Evolutionary conservation across 2,113 vertebrate genomes (phyloP).

Genomic region (Patagioenas fasciata): DNA sequence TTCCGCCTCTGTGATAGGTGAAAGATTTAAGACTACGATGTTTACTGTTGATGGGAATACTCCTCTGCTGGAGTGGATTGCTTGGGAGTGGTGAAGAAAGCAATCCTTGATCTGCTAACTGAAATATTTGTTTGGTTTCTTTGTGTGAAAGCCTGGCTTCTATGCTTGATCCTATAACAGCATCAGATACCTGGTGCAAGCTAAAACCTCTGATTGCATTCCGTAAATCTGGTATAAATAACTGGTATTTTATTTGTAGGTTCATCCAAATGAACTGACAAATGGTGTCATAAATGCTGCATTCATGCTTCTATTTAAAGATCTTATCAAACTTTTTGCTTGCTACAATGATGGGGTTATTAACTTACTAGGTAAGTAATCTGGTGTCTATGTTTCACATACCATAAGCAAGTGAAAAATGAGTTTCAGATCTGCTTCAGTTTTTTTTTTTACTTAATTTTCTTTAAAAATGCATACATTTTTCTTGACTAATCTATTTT

Average conservation of each 20-base stretch:
- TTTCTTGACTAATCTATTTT: not conserved
- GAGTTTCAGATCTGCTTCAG: not conserved
- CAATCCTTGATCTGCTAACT: not conserved
- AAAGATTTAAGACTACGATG: not conserved
- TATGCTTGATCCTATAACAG: not conserved
- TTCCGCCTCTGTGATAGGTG: not conserved
- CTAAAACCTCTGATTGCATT: not conserved
- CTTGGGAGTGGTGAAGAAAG: not conserved
- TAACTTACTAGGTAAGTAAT: conserved; percentile 90
- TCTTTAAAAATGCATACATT: not conserved
- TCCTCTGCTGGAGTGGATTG: not conserved
- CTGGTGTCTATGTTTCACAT: not conserved
- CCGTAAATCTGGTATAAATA: not conserved
- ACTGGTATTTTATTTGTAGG: conserved; percentile 75
- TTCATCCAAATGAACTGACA: conserved; percentile 91
- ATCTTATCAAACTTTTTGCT: conserved; percentile 97
- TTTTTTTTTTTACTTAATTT: not conserved
- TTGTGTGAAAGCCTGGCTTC: not conserved
- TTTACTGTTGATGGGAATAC: not conserved
- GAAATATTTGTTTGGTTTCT: not conserved
- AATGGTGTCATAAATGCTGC: conserved; percentile 95
- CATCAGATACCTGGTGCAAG: not conserved
- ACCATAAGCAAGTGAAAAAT: not conserved
- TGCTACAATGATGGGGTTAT: conserved; percentile 99
- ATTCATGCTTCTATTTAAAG: conserved; percentile 98